Base-by-base conservation (phyloP, 1,140 invertebrate genomes). In the Globodera rostochiensis region DNA sequence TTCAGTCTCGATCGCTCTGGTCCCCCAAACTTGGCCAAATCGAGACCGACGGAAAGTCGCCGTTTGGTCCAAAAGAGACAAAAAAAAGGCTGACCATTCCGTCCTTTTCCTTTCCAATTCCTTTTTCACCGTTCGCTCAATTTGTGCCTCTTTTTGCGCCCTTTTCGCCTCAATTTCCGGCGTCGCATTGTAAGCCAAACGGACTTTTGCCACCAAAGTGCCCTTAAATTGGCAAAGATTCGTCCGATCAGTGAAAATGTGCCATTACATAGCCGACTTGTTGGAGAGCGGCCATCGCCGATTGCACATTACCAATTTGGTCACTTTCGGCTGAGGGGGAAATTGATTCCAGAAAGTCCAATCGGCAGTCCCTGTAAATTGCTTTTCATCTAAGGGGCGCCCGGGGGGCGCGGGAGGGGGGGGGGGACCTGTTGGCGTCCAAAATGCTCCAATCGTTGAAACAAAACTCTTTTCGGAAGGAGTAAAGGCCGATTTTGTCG, bases 391-490 rank as follows among this genome's bases (percentile, higher is more conserved):
- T 6, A 53, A 57, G 53, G 45, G 3, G 36, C 2, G n/a, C 6
- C 0, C 6, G 21, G 45, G 47, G n/a, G n/a, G 21, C 1, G 47
- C 8, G 8, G 4, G 45, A 46, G 9, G 8, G 3, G 53, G 6
- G 19, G 13, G 49, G 45, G 50, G 45, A 76, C 74, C 84, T 88
- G 77, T 89, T 87, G 4, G 81, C 66, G 71, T 89, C 88, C 66
- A 89, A 87, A 1, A 87, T 81, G 13, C 75, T 73, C 89, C 89
- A 89, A 79, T 89, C 88, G 80, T 90, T 89, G 76, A 89, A 90
- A 74, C 88, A 89, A 67, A 89, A 89, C 70, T 89, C 88, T 78
- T 90, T 90, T 50, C 88, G 79, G 77, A 89, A 89, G 25, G 89
- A 89, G 70, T 89, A 89, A 47, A 87, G 86, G 9, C 88, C 88